phyloP scores from a whole-genome alignment of 2,888 invertebrate genomes.

The Odontothrips loti region DNA sequence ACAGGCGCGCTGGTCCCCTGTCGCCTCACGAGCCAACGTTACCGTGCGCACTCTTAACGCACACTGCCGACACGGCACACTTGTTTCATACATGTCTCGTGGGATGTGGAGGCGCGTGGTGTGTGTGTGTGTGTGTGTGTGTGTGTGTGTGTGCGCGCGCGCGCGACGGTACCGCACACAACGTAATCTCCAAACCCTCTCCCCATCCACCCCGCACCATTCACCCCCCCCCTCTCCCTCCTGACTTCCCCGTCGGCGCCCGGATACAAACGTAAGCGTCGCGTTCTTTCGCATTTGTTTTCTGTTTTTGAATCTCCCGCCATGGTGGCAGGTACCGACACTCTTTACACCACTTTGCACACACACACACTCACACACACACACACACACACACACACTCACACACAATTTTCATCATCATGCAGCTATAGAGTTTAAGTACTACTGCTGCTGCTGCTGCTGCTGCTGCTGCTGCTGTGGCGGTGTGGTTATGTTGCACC shows the following conservation, averaged over 20 bases:
- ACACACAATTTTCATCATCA: background rate
- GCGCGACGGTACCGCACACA: background rate
- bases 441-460: background rate
- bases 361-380: no score
- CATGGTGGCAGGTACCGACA: no score
- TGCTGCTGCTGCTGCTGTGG: background rate
- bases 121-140: background rate
- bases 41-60: background rate
- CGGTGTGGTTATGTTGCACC: background rate
- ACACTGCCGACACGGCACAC: background rate
- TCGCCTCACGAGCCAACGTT: background rate
- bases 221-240: background rate
- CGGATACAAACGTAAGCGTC: no score
- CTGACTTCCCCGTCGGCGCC: no score
- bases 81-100: constrained; percentile 13
- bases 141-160: no score
- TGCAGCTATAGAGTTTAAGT: background rate
- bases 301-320: no score
- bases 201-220: background rate
- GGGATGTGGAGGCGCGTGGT: background rate
- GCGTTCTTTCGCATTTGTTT: no score
- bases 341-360: no score
- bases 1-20: background rate
- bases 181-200: background rate
- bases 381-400: no score